Evolutionary conservation across 2,113 vertebrate species (phyloP).

Genomic region (Leptocoma aspasia): DNA sequence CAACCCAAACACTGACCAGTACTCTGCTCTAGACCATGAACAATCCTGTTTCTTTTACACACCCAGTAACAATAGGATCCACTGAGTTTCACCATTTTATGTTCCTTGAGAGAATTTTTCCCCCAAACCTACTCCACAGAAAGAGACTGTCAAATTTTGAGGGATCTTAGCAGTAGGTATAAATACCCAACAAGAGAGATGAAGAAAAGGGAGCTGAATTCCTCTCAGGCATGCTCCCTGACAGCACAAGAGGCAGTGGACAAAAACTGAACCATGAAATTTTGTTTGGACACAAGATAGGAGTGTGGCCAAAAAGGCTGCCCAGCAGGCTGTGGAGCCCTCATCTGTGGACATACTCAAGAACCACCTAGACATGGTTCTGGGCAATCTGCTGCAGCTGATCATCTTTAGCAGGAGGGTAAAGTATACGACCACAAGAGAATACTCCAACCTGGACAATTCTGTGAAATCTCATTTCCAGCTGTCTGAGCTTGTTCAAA

Average conservation of each 20-base stretch:
- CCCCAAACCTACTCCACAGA: not conserved
- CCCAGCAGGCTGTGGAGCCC: not conserved
- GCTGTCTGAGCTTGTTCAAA: not conserved
- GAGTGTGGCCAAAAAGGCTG: not conserved
- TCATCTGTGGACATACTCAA: not conserved
- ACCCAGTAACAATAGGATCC: not conserved
- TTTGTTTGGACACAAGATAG: not conserved
- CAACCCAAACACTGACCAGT: not conserved
- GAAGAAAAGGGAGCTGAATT: not conserved
- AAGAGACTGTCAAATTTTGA: not conserved
- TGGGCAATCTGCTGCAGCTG: not conserved
- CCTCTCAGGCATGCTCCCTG: not conserved
- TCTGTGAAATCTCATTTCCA: not conserved
- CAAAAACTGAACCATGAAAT: not conserved
- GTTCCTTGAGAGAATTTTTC: not conserved
- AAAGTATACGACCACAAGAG: not conserved
- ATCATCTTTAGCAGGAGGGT: not conserved
- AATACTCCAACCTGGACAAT: accelerated
- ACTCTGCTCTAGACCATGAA: not conserved
- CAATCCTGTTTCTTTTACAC: not conserved
- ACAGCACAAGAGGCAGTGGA: not conserved
- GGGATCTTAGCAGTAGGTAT: not conserved
- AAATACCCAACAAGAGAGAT: not conserved
- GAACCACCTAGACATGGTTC: not conserved
- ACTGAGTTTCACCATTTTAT: not conserved